Evolutionary conservation across 2,888 invertebrate genomes (phyloP).

Genomic region (Deilephila porcellus): DNA sequence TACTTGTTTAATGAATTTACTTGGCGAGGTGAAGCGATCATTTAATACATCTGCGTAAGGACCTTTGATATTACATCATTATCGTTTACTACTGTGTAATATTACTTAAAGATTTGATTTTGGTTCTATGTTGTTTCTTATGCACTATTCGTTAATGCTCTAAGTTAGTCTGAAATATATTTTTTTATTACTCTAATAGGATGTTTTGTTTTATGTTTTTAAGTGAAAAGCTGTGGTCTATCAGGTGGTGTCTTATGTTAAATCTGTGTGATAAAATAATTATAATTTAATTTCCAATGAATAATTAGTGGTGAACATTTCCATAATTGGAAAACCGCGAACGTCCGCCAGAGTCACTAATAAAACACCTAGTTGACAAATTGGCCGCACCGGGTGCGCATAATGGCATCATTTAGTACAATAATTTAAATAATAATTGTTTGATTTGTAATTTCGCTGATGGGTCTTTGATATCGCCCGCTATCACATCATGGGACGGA

Average conservation of each 20-base stretch:
- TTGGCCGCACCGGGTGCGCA: constrained; percentile 44
- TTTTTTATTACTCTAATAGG: no score
- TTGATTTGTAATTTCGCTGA: constrained; percentile 24
- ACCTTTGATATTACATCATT: background rate
- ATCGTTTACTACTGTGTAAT: background rate
- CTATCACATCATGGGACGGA: no score
- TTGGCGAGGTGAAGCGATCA: background rate
- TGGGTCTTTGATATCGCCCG: constrained; percentile 16
- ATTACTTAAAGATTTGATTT: no score
- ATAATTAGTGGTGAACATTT: constrained; percentile 38
- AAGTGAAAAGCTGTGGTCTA: background rate
- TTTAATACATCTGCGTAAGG: background rate
- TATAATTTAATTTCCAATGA: constrained; percentile 39
- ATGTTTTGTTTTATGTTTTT: background rate
- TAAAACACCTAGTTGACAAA: constrained; percentile 47
- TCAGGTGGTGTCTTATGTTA: background rate
- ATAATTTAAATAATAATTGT: constrained; percentile 30
- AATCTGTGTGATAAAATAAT: background rate
- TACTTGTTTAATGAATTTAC: constrained; percentile 7
- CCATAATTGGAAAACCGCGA: constrained; percentile 37
- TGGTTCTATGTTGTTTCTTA: no score
- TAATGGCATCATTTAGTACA: constrained; percentile 40
- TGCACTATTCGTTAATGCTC: no score
- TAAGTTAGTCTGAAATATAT: no score
- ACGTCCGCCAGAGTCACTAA: constrained; percentile 41